A percentile compares a stretch with the other conserved stretches of the same genome.
Conservation (phyloP, 1,140 invertebrate genomes). For the Drosophila sturtevanti region DNA sequence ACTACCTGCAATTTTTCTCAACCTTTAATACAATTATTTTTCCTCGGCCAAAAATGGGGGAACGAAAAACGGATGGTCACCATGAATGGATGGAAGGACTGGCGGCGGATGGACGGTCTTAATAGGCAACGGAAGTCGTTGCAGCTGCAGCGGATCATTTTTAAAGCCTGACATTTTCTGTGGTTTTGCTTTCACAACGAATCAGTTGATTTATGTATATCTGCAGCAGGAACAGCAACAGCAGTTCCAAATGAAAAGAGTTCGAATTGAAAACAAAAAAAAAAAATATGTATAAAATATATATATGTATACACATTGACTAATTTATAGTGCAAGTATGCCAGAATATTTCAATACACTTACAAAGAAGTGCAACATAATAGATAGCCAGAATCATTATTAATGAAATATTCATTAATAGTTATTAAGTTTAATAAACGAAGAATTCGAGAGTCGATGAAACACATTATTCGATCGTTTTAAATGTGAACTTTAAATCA, state of each 20-base stretch:
- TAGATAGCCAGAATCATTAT: too few species aligned
- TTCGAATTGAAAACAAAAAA: slow-evolving; percentile 4
- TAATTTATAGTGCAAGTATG: slow-evolving; percentile 9
- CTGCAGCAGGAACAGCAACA: slow-evolving; percentile 62
- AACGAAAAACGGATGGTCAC: slow-evolving; percentile 26
- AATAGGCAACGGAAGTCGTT: slow-evolving; percentile 60
- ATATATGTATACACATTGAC: too few species aligned
- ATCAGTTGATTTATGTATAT: slow-evolving; percentile 71
- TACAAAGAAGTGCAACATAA: not conserved
- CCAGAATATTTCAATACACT: not conserved
- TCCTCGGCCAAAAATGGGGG: not conserved
- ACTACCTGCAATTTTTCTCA: slow-evolving; percentile 71
- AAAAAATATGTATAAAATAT: not conserved
- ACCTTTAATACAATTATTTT: slow-evolving; percentile 69
- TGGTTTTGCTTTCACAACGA: slow-evolving; percentile 17
- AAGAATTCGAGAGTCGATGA: too few species aligned
- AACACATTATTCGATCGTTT: too few species aligned
- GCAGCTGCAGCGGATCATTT: slow-evolving; percentile 66
- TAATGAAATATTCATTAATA: too few species aligned
- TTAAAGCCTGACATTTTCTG: slow-evolving; percentile 66
- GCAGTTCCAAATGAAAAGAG: slow-evolving; percentile 46
- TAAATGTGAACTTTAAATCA: too few species aligned
- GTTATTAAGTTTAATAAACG: too few species aligned
- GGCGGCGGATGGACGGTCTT: slow-evolving; percentile 24
- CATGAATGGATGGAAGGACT: not conserved